Conservation (phyloP, 2,113 vertebrate genomes). For the Coracopsis vasa region DNA sequence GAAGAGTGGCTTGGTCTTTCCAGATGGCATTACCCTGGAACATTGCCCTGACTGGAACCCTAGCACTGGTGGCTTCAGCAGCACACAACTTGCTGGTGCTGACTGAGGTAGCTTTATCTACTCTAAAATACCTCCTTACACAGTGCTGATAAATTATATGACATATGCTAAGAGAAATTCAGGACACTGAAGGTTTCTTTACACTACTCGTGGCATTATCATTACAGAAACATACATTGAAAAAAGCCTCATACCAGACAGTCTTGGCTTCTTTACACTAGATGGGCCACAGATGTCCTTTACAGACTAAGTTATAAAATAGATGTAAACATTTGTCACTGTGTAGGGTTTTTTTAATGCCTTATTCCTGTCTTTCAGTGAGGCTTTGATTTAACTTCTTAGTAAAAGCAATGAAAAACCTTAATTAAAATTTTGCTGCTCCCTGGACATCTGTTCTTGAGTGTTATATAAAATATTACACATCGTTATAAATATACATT, state of each 20-base stretch:
- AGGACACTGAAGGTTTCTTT: neutral
- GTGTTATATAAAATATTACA: constrained; percentile 61
- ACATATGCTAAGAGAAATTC: neutral
- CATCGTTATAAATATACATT: constrained; percentile 27
- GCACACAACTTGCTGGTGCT: neutral
- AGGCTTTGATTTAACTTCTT: constrained; percentile 15
- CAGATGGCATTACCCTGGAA: neutral
- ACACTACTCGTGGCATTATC: neutral
- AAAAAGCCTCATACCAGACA: neutral
- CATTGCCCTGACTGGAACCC: neutral
- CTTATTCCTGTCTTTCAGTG: constrained; percentile 10
- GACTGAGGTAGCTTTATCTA: neutral
- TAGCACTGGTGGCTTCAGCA: neutral
- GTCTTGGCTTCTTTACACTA: neutral
- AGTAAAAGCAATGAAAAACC: constrained; percentile 43
- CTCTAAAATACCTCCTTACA: neutral
- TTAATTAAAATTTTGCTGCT: constrained; percentile 63
- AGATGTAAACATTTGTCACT: constrained; percentile 40
- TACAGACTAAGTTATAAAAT: constrained; percentile 16
- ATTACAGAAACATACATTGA: neutral
- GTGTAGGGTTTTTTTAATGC: neutral
- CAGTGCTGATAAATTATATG: neutral
- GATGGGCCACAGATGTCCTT: constrained; percentile 23
- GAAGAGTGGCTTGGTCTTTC: neutral
- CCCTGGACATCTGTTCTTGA: constrained; percentile 59